Evolutionary conservation across 2,888 invertebrate species (phyloP).

Genomic region (Argyra leucocephala): DNA sequence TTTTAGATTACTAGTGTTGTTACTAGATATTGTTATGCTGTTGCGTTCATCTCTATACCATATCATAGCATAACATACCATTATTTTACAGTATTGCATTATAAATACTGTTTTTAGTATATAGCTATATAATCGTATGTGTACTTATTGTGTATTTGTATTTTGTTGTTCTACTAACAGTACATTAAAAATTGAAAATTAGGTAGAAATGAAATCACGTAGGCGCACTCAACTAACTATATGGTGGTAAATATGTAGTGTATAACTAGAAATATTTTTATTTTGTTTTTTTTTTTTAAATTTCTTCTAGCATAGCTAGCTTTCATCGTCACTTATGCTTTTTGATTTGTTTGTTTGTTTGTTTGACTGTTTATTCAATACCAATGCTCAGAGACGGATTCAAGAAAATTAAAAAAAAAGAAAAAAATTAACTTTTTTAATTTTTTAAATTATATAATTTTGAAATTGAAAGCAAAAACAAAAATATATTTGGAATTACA

Average conservation of each 20-base stretch:
- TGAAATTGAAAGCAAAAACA: not conserved
- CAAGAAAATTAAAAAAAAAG: not conserved
- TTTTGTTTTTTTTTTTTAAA: not conserved
- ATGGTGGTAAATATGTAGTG: not conserved
- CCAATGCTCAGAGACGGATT: not conserved
- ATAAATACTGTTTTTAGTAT: not conserved
- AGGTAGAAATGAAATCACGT: slow-evolving; percentile 3
- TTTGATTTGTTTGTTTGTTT: not conserved
- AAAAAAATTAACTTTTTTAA: not conserved
- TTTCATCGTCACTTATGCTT: slow-evolving; percentile 2
- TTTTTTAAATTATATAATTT: not conserved
- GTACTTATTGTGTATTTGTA: not conserved
- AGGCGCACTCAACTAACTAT: not conserved
- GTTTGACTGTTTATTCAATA: no score
- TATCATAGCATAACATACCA: not conserved
- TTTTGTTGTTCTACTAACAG: not conserved
- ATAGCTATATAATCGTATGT: not conserved
- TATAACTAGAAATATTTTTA: not conserved
- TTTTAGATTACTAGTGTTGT: not conserved
- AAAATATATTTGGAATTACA: no score
- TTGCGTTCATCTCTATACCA: not conserved
- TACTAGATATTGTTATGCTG: not conserved
- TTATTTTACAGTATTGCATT: not conserved
- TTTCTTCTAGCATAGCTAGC: not conserved
- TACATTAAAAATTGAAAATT: not conserved